phyloP scores from a whole-genome alignment of 2,797 vertebrate genomes.

The Eospalax fontanierii region DNA sequence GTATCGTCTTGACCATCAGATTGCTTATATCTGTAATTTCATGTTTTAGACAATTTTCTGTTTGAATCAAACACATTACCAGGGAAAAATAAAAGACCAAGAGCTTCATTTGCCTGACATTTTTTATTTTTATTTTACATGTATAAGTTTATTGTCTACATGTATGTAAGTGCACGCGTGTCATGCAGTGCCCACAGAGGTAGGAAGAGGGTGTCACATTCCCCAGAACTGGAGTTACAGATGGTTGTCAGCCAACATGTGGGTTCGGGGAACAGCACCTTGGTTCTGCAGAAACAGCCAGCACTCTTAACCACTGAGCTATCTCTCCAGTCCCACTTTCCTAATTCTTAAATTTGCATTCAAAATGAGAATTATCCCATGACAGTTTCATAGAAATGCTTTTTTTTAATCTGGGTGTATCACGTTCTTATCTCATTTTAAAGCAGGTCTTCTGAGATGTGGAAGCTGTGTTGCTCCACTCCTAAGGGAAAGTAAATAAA shows the following conservation, averaged over 20 bases:
- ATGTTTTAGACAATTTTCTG: background rate
- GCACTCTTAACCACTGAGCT: too few species aligned
- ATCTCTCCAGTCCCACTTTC: too few species aligned
- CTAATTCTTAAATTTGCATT: constrained; percentile 38
- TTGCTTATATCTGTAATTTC: background rate
- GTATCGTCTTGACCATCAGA: background rate
- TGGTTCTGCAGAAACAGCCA: too few species aligned
- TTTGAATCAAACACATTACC: constrained; percentile 19
- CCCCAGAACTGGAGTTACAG: too few species aligned
- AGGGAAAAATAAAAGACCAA: constrained; percentile 25
- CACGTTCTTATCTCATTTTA: constrained; percentile 40
- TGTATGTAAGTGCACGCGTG: too few species aligned
- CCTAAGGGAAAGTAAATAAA: background rate
- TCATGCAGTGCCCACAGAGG: too few species aligned
- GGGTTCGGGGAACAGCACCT: too few species aligned
- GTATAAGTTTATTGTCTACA: too few species aligned
- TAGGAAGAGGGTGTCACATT: too few species aligned
- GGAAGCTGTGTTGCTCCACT: constrained; percentile 11
- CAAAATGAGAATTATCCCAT: background rate
- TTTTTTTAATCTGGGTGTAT: constrained; percentile 28
- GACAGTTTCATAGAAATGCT: background rate
- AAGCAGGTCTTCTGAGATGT: constrained; percentile 2
- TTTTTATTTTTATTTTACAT: too few species aligned
- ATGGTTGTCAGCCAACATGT: too few species aligned
- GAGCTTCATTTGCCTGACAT: background rate